These are phyloP conservation scores for Macropis europaea DNA, from an alignment of 2,888 invertebrate species.

Conservation along the genomic window DNA sequence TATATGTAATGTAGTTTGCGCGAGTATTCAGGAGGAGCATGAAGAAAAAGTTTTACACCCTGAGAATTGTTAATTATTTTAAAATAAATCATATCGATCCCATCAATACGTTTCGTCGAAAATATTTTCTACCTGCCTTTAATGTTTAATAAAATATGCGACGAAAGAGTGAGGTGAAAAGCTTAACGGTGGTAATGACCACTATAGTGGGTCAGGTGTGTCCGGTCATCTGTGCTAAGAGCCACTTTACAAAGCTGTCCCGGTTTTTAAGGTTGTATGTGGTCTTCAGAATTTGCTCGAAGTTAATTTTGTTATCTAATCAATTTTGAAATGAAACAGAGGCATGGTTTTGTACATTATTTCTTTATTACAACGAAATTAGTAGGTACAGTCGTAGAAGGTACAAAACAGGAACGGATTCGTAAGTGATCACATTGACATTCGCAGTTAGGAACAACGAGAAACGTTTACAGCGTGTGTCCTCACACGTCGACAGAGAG, in stretches of 20 bases:
- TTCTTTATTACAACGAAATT: conserved; percentile 41
- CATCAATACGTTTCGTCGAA: conserved; percentile 6
- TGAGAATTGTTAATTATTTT: conserved; percentile 75
- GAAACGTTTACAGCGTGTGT: background rate
- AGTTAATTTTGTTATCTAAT: too few relatives aligned
- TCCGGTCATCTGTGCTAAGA: too few relatives aligned
- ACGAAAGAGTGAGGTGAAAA: too few relatives aligned
- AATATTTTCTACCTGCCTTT: background rate
- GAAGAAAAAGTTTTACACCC: conserved; percentile 56
- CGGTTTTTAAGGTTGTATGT: too few relatives aligned
- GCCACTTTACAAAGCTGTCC: too few relatives aligned
- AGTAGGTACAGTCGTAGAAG: conserved; percentile 44
- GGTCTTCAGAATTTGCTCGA: too few relatives aligned
- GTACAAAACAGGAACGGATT: conserved; percentile 55
- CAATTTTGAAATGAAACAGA: too few relatives aligned
- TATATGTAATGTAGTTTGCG: conserved; percentile 47
- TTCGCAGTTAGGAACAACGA: conserved; percentile 44
- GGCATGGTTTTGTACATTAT: background rate
- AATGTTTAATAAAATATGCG: background rate
- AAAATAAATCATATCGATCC: conserved; percentile 67
- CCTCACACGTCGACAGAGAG: conserved; percentile 3
- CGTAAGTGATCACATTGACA: conserved; percentile 41
- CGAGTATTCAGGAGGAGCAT: conserved; percentile 24
- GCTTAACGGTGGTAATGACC: too few relatives aligned
- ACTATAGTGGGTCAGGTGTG: too few relatives aligned